Evolutionary conservation across 2,888 invertebrate species (phyloP), one percentile per base, ranked within the genome.

Genomic region (Unio delphinus): DNA sequence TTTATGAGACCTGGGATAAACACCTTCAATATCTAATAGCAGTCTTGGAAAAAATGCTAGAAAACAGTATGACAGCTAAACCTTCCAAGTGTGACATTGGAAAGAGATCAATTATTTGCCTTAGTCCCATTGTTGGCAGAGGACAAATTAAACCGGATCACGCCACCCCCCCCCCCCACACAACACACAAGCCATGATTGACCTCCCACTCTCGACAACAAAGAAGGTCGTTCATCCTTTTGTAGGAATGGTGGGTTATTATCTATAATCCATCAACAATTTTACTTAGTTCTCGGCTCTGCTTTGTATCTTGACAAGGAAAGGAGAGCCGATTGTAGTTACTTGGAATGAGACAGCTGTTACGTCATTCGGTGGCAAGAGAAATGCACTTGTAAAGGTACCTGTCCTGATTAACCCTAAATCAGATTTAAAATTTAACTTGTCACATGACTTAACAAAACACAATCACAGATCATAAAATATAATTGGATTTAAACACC

Each of bases 51-150:
- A 26, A 54, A 34, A 55, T 63, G 17, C 62, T 58, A 45, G n/a
- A 64, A 62, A 58, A 55, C 34, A 62, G 45, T 18, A 18, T 69
- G 26, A 57, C 68, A 56, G 72, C 61, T 1, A 66, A 61, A 65
- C 73, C 69, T 45, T 63, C 30, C 20, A 70, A 67, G 57, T 69
- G 69, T 65, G 58, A 54, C n/a, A 56, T 70, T 67, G 67, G 73
- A 18, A 65, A 57, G 61, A 18, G 56, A 34, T 59, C 67, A 60
- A 20, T 72, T 26, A 57, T 64, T n/a, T 72, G 59, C 30, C 55
- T 72, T 11, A 64, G 65, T 28, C 69, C 69, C 65, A 45, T 65
- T 4, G 67, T 73, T 18, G 69, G 69, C 30, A 58, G 62, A 57
- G 64, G 65, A 17, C 34, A 59, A 58, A 57, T 68, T 28, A 56